Base-by-base conservation (phyloP, 2,888 invertebrate species). In the Eubasilissa splendida region DNA sequence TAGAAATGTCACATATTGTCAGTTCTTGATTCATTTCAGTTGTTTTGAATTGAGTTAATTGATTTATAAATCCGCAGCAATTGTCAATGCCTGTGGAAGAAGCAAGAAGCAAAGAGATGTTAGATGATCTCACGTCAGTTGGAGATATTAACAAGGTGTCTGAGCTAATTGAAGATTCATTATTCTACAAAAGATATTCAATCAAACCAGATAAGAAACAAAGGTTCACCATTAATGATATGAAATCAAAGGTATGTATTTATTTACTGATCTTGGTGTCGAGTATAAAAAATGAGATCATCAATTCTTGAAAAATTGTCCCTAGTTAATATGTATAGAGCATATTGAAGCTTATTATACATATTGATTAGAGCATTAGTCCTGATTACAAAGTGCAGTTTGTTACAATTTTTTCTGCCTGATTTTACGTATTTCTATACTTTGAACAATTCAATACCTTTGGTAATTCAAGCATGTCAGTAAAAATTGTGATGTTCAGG, bases 131-230 rank as follows among this genome's bases (percentile, higher is more conserved):
- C 42, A 79, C 79, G 7, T 76, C 76, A 3, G 22, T 76, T 8
- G 79, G 76, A 9, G 79, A 79, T 52, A 87, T 88, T 0, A 80
- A 86, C 9, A 85, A 84, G 12, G 88, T 88, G 73, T 86, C 85
- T 10, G 87, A 88, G 68, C 85, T 90, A 1, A 87, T 87, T 0
- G 88, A 89, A 50, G 89, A 89, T 84, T 89, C 89, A 84, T 50
- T 56, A 3, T 88, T 89, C 0, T 90, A 90, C 84, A 88, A 84
- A 75, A 90, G 89, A 84, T 90, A 90, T 83, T 88, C 89, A 3
- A 89, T 90, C 74, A 86, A 88, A 84, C 87, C 84, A 83, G 89
- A 88, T 71, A 89, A 89, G 22, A 87, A 86, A 1, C 87, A 87
- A 65, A 87, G 87, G 59, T 86, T 90, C 65, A 85, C 88, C 8